Conservation (phyloP, 1,140 invertebrate genomes). For the Drosophila sp. region DNA sequence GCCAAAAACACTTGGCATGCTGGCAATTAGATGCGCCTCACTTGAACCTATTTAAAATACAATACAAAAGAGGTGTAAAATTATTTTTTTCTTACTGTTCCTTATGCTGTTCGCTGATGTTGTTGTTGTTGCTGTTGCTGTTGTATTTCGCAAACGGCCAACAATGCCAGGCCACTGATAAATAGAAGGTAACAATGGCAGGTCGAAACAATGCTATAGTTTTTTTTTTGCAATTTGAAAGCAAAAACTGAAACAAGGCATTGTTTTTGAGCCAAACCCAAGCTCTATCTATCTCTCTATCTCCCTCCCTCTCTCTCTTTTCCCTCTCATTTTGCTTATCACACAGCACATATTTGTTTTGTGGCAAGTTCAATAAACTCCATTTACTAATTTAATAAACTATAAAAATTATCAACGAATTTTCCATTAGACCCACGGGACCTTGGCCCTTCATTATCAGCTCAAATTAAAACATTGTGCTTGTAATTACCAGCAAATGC, state of each 20-base stretch:
- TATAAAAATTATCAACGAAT: conserved; percentile 57
- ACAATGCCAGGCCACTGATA: conserved; percentile 74
- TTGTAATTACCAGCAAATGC: conserved; percentile 61
- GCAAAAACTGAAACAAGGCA: conserved; percentile 22
- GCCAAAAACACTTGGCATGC: conserved; percentile 70
- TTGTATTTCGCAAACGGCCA: conserved; percentile 68
- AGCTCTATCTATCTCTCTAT: not conserved
- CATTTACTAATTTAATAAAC: conserved; percentile 65
- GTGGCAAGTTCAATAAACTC: conserved; percentile 68
- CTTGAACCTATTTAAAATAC: conserved; percentile 81
- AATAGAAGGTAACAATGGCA: conserved; percentile 62
- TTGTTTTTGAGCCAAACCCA: conserved; percentile 7
- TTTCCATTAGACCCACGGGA: conserved; percentile 52
- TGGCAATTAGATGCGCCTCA: conserved; percentile 80
- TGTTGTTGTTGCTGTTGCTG: not conserved
- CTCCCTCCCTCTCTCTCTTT: not conserved
- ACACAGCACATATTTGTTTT: conserved; percentile 47
- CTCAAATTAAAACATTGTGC: conserved; percentile 77
- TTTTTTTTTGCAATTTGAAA: conserved; percentile 66
- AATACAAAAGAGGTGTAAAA: conserved; percentile 81
- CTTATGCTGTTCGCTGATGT: conserved; percentile 14
- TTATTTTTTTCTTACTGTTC: conserved; percentile 44
- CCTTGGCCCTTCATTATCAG: conserved; percentile 40
- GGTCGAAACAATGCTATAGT: conserved; percentile 43
- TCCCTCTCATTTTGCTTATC: conserved; percentile 40